Evolutionary conservation across 2,888 invertebrate genomes (phyloP), one percentile per base, ranked within the genome.

Genomic region (Acholoe squamosa): DNA sequence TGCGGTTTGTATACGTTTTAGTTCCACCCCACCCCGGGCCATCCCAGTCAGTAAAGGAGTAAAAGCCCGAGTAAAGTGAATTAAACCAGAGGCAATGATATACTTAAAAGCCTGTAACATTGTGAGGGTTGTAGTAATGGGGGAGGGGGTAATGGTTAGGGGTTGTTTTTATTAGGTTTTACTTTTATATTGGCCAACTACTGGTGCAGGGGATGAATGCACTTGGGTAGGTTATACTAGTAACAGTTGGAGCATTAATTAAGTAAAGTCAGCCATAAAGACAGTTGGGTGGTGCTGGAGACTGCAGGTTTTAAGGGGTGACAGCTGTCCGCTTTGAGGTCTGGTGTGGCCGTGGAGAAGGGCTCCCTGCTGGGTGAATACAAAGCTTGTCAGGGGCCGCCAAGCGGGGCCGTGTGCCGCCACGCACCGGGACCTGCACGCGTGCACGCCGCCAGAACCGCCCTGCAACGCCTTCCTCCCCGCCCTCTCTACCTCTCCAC

Each of bases 251-350:
- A 43, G 80, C 22, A 7, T 80, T 80, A 80, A 80, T 80, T 80
- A 80, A 80, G 80, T 80, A 33, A 80, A 80, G 80, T 33, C 80
- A 80, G 34, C 43, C 80, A 80, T 80, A 80, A 80, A 80, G 80
- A 34, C 33, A 10, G 33, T 33, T 22, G 5, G 80, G 80, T 16
- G 80, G 34, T 25, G 34, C 43, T 33, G 43, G 80, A 43, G 43
- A 43, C 28, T 80, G 80, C 43, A 34, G 34, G 80, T 80, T 80
- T 80, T 80, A 80, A 33, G n/a, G 86, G 31, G 86, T 31, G 86
- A 86, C 86, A 86, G 86, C 86, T 86, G 86, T 86, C 86, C 56
- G 52, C 56, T 54, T 86, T 86, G 54, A 86, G 56, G 56, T 14
- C 28, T 54, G 52, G 86, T 54, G 86, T 86, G 86, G 25, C 86